These are phyloP conservation scores for Acrobasis repandana DNA, from an alignment of 2,888 invertebrate genomes.

Conservation along the genomic window DNA sequence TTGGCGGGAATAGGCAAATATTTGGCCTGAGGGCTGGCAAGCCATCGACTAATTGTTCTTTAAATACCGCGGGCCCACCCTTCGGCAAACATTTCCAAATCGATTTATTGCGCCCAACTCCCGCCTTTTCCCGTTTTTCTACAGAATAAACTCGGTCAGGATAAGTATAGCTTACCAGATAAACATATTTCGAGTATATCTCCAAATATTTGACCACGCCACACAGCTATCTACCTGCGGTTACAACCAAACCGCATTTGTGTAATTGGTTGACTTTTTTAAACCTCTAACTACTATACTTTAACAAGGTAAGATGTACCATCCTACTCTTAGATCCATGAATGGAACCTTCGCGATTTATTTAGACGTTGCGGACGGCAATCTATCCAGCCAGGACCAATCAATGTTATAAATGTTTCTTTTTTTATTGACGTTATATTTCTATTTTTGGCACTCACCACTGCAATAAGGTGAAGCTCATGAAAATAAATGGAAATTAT, in stretches of 20 bases:
- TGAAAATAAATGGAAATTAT: too few relatives aligned
- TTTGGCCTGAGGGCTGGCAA: constrained; percentile 74
- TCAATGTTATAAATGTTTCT: too few relatives aligned
- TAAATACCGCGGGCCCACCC: constrained; percentile 77
- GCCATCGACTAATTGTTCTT: constrained; percentile 81
- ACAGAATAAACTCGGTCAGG: constrained; percentile 42
- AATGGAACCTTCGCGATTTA: not conserved
- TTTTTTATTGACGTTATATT: too few relatives aligned
- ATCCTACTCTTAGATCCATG: not conserved
- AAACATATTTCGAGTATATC: constrained; percentile 53
- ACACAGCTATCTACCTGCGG: constrained; percentile 18
- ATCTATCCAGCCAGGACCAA: too few relatives aligned
- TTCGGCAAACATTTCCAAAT: constrained; percentile 73
- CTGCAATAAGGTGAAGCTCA: too few relatives aligned
- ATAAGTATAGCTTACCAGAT: constrained; percentile 52
- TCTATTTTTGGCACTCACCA: too few relatives aligned
- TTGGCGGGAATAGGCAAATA: constrained; percentile 80
- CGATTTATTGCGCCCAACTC: constrained; percentile 72
- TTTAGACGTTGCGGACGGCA: too few relatives aligned
- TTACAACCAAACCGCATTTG: constrained; percentile 20
- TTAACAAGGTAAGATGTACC: not conserved
- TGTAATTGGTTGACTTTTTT: constrained; percentile 15
- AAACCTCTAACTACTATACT: not conserved
- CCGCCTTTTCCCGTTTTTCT: constrained; percentile 56
- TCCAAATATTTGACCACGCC: constrained; percentile 51